Evolutionary conservation across 2,888 invertebrate species (phyloP), one percentile per base, ranked within the genome.

Genomic region (Eilema sororculum): DNA sequence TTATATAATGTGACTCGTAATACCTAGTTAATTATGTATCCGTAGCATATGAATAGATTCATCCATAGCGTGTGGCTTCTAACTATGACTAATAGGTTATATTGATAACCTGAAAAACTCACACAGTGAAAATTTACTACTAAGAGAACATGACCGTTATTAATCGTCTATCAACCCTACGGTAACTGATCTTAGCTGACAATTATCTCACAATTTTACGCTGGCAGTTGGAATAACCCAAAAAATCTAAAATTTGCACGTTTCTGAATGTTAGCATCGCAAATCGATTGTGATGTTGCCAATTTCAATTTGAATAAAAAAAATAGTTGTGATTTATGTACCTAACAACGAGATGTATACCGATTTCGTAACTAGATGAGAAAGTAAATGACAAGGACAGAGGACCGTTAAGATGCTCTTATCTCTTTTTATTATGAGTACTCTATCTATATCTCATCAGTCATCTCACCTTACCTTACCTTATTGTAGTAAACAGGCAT

Each of bases 211-310:
- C 65, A 72, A 68, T 63, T 63, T 52, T 59, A 63, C 41, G 70
- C 67, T 46, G 57, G 22, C 65, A 69, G 59, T 70, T 71, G 46
- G 67, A 57, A 63, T 72, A 70, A 75, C 63, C 30, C 28, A 71
- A 63, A 66, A 65, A 20, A 57, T 46, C 2, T 0, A 41, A 0
- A 30, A 69, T 68, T 67, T 70, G 52, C 37, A 30, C 68, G n/a
- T 69, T 61, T 60, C 61, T 57, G 30, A 41, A 20, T 63, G 64
- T 79, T 25, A 73, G 63, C 65, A 64, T 73, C 30, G 65, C 67
- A 10, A 76, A 79, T 78, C 74, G 65, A 74, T 74, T 72, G 56
- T 46, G 22, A 63, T 6, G 60, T 71, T 67, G n/a, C 16, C 16
- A 65, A 68, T 63, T 60, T 65, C 4, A 22, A 8, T 37, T 56